Conservation (phyloP, 2,797 vertebrate species). For the Anabas testudineus region DNA sequence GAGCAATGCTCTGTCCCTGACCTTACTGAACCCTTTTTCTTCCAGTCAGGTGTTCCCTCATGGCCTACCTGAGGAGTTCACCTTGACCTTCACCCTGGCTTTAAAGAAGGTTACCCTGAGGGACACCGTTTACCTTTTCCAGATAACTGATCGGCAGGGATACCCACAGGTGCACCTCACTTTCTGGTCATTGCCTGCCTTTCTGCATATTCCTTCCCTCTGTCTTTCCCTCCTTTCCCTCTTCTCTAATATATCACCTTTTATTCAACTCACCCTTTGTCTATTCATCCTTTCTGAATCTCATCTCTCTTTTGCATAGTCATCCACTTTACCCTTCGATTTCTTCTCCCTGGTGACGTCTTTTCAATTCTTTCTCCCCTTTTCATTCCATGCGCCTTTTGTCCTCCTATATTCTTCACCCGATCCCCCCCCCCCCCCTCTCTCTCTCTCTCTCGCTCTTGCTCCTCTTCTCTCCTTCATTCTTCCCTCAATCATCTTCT, state of each 20-base stretch:
- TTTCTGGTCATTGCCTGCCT: constrained; percentile 1
- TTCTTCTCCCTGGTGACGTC: constrained; percentile 52
- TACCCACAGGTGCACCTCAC: constrained; percentile 90
- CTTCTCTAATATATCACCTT: constrained; percentile 29
- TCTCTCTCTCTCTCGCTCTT: too few species aligned
- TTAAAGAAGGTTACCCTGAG: constrained; percentile 91
- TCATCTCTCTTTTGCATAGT: constrained; percentile 58
- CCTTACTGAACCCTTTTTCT: constrained; percentile 27
- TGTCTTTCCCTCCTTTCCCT: background rate
- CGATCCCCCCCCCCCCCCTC: too few species aligned
- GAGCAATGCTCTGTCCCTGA: background rate
- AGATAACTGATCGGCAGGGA: constrained; percentile 91
- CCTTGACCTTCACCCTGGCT: constrained; percentile 90
- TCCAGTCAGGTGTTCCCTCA: constrained; percentile 91
- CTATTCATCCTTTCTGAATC: constrained; percentile 24
- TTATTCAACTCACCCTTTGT: constrained; percentile 42
- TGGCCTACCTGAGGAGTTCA: constrained; percentile 91
- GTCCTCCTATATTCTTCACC: constrained; percentile 56
- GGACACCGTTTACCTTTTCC: constrained; percentile 92
- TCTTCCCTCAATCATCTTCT: constrained; percentile 55
- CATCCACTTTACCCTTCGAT: constrained; percentile 62
- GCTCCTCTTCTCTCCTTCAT: constrained; percentile 23
- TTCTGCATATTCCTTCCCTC: background rate
- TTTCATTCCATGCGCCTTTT: constrained; percentile 61
- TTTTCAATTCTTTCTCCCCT: constrained; percentile 62